A percentile compares a stretch with the other conserved stretches of the same genome.
Evolutionary conservation across 1,140 invertebrate species (phyloP).

Genomic region (Trachymyrmex cornetzi): DNA sequence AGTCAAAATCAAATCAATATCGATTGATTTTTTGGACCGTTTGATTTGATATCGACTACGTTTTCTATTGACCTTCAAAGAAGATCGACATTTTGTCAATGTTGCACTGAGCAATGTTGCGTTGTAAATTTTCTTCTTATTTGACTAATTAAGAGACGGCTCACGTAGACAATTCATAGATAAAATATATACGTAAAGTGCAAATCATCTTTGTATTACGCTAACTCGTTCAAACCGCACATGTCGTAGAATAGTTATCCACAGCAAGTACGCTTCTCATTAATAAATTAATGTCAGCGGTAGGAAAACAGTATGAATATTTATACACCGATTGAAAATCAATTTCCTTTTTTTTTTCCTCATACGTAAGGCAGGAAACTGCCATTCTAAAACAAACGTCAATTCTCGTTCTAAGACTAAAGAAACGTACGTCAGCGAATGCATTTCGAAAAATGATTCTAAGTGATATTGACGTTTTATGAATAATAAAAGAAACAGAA

Average conservation of each 20-base stretch:
- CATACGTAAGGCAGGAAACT: background rate
- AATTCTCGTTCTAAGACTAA: conserved; percentile 15
- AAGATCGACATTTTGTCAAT: no score
- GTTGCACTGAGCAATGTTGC: no score
- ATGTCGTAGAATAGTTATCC: background rate
- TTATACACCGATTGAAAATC: conserved; percentile 24
- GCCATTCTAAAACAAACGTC: conserved; percentile 4
- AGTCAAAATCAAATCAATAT: no score
- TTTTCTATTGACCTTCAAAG: no score
- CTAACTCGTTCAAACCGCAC: background rate
- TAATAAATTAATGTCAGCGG: conserved; percentile 3
- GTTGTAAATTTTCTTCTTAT: no score
- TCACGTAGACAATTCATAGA: background rate
- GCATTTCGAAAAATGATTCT: background rate
- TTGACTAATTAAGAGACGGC: background rate
- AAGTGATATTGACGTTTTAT: conserved; percentile 5
- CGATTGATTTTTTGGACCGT: no score
- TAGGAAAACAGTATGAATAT: conserved; percentile 11
- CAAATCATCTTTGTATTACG: background rate
- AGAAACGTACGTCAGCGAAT: background rate
- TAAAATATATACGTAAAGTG: background rate
- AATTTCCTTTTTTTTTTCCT: conserved; percentile 15
- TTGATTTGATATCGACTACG: no score
- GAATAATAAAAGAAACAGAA: background rate
- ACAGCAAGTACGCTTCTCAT: background rate